Percentiles rank a stretch among this genome's conserved stretches.
phyloP scores from a whole-genome alignment of 2,888 invertebrate genomes.

The Electrophaes corylata region DNA sequence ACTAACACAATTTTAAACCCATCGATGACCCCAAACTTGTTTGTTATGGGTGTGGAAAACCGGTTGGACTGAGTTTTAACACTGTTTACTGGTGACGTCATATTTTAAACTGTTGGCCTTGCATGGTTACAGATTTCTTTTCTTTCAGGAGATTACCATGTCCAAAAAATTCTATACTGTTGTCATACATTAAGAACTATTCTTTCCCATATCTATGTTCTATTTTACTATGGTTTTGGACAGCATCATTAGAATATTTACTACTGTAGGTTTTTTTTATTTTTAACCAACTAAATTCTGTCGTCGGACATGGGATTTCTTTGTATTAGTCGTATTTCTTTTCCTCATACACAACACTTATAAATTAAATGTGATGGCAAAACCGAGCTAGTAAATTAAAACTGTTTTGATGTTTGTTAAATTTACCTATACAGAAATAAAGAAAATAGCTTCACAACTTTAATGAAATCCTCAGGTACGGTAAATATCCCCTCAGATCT shows the following conservation, averaged over 20 bases:
- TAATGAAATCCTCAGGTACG: too few species aligned
- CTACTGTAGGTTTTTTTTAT: neutral
- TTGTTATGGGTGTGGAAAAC: constrained; percentile 40
- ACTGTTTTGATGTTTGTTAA: neutral
- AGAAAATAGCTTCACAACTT: too few species aligned
- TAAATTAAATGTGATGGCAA: neutral
- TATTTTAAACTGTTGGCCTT: constrained; percentile 5
- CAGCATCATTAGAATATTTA: neutral
- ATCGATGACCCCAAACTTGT: constrained; percentile 35
- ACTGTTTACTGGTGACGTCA: constrained; percentile 44
- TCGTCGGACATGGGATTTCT: neutral
- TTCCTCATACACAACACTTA: neutral
- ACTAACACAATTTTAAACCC: constrained; percentile 29
- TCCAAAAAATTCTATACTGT: neutral
- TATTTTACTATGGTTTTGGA: neutral
- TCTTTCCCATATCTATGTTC: neutral
- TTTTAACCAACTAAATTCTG: neutral
- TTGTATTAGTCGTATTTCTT: neutral
- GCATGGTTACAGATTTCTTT: constrained; percentile 6
- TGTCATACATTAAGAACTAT: neutral
- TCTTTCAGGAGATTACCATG: neutral
- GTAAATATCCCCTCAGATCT: too few species aligned
- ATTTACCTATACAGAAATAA: too few species aligned
- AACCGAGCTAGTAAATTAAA: neutral
- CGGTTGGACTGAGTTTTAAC: constrained; percentile 43